Percentiles rank a stretch among this genome's conserved stretches.
Evolutionary conservation across 2,113 vertebrate species (phyloP).

Genomic region (Ictalurus furcatus): DNA sequence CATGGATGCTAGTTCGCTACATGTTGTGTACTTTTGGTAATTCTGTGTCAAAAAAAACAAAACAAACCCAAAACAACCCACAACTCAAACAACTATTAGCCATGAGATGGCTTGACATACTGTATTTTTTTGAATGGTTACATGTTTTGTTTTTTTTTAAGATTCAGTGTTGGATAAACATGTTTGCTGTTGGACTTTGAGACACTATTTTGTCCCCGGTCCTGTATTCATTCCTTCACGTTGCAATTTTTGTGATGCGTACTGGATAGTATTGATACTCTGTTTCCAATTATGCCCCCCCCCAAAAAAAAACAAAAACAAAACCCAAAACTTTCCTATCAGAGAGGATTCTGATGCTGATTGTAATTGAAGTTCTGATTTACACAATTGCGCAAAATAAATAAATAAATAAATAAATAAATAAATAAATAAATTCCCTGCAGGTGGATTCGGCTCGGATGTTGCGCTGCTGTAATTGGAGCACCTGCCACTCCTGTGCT

Average conservation of each 20-base stretch:
- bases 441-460: background rate
- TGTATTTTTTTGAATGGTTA: background rate
- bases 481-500: slow-evolving; percentile 6
- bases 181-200: background rate
- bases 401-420: background rate
- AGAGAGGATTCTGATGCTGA: background rate
- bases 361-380: slow-evolving; percentile 14
- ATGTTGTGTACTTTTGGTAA: too few relatives aligned
- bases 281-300: background rate
- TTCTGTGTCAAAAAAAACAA: too few relatives aligned
- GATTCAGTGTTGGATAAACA: background rate
- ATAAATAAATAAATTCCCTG: background rate
- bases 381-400: background rate
- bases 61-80: too few relatives aligned
- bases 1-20: too few relatives aligned
- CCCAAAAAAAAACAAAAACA: background rate
- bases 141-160: background rate
- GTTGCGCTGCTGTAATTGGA: background rate
- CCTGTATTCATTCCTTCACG: background rate
- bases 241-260: background rate
- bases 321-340: background rate
- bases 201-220: background rate
- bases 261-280: background rate
- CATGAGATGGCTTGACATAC: background rate
- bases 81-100: background rate